These are phyloP conservation scores for Parauchenoglanis ngamensis DNA, from an alignment of 2,797 vertebrate species.

Conservation along the genomic window DNA sequence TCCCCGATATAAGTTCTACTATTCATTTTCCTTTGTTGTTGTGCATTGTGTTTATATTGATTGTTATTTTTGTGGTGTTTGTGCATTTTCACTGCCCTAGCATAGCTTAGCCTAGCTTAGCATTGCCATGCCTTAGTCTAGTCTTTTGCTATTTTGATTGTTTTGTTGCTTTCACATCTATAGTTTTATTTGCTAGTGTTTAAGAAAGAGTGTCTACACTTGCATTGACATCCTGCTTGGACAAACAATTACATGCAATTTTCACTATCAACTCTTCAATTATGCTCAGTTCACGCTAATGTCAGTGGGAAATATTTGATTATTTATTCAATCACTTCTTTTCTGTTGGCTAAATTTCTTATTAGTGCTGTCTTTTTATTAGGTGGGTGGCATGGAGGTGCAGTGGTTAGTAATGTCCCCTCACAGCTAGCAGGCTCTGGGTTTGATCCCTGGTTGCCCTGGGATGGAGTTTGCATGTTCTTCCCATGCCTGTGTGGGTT, in stretches of 20 bases:
- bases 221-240: not conserved
- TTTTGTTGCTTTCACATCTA: not conserved
- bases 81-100: too few relatives aligned
- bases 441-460: too few relatives aligned
- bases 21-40: too few relatives aligned
- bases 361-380: not conserved
- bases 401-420: too few relatives aligned
- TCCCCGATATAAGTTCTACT: too few relatives aligned
- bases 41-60: too few relatives aligned
- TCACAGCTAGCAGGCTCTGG: too few relatives aligned
- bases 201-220: not conserved
- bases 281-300: not conserved
- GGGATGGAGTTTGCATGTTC: too few relatives aligned
- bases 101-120: not conserved
- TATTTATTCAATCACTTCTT: not conserved
- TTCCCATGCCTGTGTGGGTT: too few relatives aligned
- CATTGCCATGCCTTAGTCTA: too few relatives aligned
- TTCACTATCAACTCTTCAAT: not conserved
- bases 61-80: too few relatives aligned
- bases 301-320: not conserved
- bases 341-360: not conserved
- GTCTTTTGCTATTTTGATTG: not conserved
- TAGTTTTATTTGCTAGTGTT: not conserved
- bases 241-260: not conserved
- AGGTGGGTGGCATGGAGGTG: too few relatives aligned